Evolutionary conservation across 2,888 invertebrate genomes (phyloP).

Genomic region (Phasia obesa): DNA sequence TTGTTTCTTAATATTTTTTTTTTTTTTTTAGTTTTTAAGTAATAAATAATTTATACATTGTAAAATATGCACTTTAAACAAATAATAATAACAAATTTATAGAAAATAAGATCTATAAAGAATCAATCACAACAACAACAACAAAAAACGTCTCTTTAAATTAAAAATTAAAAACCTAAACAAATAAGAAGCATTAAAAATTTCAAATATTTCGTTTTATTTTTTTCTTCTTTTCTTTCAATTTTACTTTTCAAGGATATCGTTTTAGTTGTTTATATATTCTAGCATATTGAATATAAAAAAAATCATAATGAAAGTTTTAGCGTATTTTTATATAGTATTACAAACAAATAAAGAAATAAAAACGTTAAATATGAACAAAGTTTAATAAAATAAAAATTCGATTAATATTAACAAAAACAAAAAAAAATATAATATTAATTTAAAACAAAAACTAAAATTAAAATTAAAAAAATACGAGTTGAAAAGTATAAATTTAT

Average conservation of each 20-base stretch:
- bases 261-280: constrained; percentile 50
- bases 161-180: constrained; percentile 56
- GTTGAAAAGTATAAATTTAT: constrained; percentile 45
- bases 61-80: constrained; percentile 69
- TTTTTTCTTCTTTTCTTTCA: constrained; percentile 20
- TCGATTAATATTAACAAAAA: constrained; percentile 35
- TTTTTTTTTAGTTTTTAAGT: constrained; percentile 67
- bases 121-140: constrained; percentile 63
- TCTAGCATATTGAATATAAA: constrained; percentile 46
- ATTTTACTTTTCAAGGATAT: constrained; percentile 37
- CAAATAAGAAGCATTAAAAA: constrained; percentile 59
- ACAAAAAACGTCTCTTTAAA: constrained; percentile 58
- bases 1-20: constrained; percentile 51
- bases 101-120: constrained; percentile 70
- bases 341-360: constrained; percentile 56
- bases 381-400: constrained; percentile 64
- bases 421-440: constrained; percentile 26
- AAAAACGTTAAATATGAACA: constrained; percentile 66
- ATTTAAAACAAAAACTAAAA: constrained; percentile 34
- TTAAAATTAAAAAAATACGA: constrained; percentile 19
- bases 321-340: constrained; percentile 70
- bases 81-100: constrained; percentile 61
- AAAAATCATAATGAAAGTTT: constrained; percentile 45
- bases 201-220: constrained; percentile 59
- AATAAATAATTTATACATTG: constrained; percentile 71